A percentile compares a stretch with the other conserved stretches of the same genome.
phyloP scores from a whole-genome alignment of 2,888 invertebrate genomes.

The Melipona bicolor region DNA sequence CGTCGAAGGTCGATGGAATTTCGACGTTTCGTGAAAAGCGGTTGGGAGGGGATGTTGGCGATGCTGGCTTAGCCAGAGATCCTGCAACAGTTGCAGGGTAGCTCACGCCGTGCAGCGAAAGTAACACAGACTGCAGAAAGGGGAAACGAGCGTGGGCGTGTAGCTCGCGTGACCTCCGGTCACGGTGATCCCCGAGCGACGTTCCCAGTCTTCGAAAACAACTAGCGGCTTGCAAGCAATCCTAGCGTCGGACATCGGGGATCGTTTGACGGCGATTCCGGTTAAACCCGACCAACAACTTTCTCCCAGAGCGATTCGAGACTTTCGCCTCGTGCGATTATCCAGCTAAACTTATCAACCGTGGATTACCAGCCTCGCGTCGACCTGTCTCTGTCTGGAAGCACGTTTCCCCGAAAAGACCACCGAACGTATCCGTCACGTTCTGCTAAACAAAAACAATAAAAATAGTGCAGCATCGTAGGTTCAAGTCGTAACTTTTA shows the following conservation, averaged over 20 bases:
- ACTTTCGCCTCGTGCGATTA: neutral
- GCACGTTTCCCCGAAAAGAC: too few relatives aligned
- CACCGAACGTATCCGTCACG: neutral
- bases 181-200: constrained; percentile 40
- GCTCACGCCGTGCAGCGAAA: constrained; percentile 44
- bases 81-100: constrained; percentile 13
- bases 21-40: constrained; percentile 8
- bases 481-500: too few relatives aligned
- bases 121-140: constrained; percentile 28
- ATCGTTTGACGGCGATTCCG: neutral
- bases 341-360: neutral
- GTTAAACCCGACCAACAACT: constrained; percentile 26
- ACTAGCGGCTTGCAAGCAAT: neutral
- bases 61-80: constrained; percentile 26
- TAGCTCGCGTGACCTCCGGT: constrained; percentile 39
- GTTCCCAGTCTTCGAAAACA: constrained; percentile 29
- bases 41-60: neutral
- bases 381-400: too few relatives aligned
- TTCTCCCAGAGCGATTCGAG: neutral
- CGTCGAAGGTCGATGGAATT: constrained; percentile 7
- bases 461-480: too few relatives aligned
- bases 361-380: neutral
- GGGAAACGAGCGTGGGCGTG: constrained; percentile 16
- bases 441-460: neutral
- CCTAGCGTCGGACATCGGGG: neutral